These are phyloP conservation scores for Drosophila ogumai DNA, from an alignment of 1,140 invertebrate species.

Conservation along the genomic window DNA sequence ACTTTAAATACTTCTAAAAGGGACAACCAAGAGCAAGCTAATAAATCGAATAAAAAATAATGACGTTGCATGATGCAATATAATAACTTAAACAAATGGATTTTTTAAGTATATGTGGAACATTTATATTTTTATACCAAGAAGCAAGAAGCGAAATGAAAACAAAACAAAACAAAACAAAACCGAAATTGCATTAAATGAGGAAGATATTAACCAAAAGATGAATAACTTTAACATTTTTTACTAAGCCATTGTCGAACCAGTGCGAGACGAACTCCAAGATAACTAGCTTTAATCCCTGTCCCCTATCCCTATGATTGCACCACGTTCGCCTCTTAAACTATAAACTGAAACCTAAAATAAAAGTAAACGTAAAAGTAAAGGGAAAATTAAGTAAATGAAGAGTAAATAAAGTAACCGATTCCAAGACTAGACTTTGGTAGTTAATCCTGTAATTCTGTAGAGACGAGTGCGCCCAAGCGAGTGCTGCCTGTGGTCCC, in stretches of 20 bases:
- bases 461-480: constrained; percentile 44
- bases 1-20: constrained; percentile 44
- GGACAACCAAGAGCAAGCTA: constrained; percentile 28
- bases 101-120: constrained; percentile 81
- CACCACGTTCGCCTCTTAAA: constrained; percentile 57
- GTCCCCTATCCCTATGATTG: constrained; percentile 47
- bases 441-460: constrained; percentile 54
- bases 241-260: constrained; percentile 58
- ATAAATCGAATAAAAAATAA: constrained; percentile 25
- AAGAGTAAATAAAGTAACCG: constrained; percentile 24
- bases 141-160: constrained; percentile 74
- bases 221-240: constrained; percentile 65
- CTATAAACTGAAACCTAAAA: constrained; percentile 21
- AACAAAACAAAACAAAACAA: constrained; percentile 43
- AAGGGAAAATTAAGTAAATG: constrained; percentile 1
- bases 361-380: neutral
- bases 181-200: constrained; percentile 45
- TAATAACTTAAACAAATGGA: constrained; percentile 62
- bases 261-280: constrained; percentile 60
- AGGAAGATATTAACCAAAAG: constrained; percentile 37
- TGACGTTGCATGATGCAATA: constrained; percentile 45
- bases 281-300: constrained; percentile 72
- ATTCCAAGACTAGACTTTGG: constrained; percentile 61
- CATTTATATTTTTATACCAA: constrained; percentile 84
- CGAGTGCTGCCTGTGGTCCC: constrained; percentile 27